Evolutionary conservation across 2,797 vertebrate genomes (phyloP).

Genomic region (Tiaroga cobitis): DNA sequence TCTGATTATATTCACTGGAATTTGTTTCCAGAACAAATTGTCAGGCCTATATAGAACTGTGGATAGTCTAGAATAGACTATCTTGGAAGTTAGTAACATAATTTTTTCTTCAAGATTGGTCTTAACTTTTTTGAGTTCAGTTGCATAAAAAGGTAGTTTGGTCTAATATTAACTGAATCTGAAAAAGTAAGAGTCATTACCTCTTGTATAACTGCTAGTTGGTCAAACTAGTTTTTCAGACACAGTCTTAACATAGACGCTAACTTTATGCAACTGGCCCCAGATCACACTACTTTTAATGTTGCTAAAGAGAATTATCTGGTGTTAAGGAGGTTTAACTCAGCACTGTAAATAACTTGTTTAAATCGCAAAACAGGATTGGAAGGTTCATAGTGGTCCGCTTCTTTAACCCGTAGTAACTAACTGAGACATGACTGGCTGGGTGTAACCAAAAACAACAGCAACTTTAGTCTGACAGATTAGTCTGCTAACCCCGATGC

Average conservation of each 20-base stretch:
- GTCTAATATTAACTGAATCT: background rate
- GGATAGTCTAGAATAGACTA: background rate
- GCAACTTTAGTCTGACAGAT: background rate
- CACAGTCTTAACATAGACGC: background rate
- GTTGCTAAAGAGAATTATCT: conserved; percentile 21
- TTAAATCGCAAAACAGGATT: conserved; percentile 8
- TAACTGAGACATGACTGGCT: background rate
- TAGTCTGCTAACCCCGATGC: background rate
- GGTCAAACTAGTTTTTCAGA: background rate
- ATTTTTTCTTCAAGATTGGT: background rate
- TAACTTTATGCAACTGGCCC: background rate
- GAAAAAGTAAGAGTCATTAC: background rate
- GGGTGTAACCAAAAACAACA: background rate
- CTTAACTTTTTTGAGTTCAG: background rate
- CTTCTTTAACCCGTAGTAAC: background rate
- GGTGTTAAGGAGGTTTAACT: conserved; percentile 33
- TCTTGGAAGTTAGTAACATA: background rate
- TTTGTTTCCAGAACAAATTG: background rate
- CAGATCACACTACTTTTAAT: background rate
- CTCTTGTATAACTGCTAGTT: background rate
- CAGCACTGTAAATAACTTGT: conserved; percentile 20
- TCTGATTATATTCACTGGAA: background rate
- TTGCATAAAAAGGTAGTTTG: background rate
- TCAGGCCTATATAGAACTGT: background rate
- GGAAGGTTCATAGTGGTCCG: background rate